phyloP scores from a whole-genome alignment of 1,140 invertebrate genomes.

The Cepaea nemoralis region DNA sequence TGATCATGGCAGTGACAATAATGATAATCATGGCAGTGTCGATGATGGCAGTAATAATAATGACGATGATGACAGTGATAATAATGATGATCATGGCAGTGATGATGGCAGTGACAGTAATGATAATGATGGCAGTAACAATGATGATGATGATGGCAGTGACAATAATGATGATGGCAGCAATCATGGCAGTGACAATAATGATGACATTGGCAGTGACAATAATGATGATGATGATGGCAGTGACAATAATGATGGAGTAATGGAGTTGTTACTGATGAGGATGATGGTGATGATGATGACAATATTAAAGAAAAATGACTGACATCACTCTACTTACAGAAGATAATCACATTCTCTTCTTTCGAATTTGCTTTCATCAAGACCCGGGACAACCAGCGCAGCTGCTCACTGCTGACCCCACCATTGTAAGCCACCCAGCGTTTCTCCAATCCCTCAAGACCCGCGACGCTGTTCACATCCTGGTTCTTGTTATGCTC shows the following conservation, averaged over 20 bases:
- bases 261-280: too few species aligned
- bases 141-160: too few species aligned
- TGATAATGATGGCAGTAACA: too few species aligned
- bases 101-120: too few species aligned
- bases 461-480: conserved; percentile 56
- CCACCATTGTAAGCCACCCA: conserved; percentile 69
- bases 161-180: too few species aligned
- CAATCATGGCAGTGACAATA: neutral
- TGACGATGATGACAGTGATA: too few species aligned
- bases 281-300: too few species aligned
- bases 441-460: conserved; percentile 54
- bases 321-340: conserved; percentile 44
- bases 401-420: conserved; percentile 59
- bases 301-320: too few species aligned
- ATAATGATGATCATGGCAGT: too few species aligned
- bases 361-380: conserved; percentile 50
- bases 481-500: conserved; percentile 60
- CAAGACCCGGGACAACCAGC: conserved; percentile 62
- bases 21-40: too few species aligned
- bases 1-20: too few species aligned
- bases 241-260: neutral
- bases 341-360: conserved; percentile 54
- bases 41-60: too few species aligned
- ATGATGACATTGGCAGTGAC: neutral
- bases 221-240: neutral